Percentiles rank a stretch among this genome's conserved stretches.
These are phyloP conservation scores for Chalcis sispes DNA, from an alignment of 2,888 invertebrate species.

Conservation along the genomic window DNA sequence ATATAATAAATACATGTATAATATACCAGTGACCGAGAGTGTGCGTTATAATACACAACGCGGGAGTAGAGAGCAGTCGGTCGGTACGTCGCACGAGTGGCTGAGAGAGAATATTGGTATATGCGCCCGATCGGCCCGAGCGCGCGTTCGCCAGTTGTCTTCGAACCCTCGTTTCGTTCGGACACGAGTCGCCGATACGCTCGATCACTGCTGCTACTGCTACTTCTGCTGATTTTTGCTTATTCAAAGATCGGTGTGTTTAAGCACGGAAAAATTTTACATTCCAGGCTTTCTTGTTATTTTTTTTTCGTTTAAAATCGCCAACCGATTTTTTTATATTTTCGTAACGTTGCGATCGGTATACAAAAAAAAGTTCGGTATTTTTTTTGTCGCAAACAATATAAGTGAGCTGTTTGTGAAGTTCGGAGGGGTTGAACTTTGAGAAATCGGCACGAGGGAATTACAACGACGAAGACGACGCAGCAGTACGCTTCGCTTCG, in stretches of 20 bases:
- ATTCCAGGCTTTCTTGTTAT: too few relatives aligned
- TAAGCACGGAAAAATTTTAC: too few relatives aligned
- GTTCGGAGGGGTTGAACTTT: conserved; percentile 10
- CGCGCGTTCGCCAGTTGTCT: conserved; percentile 69
- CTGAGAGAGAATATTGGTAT: conserved; percentile 58
- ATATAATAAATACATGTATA: too few relatives aligned
- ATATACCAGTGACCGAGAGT: too few relatives aligned
- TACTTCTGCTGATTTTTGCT: too few relatives aligned
- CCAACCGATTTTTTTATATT: too few relatives aligned
- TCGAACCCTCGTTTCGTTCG: conserved; percentile 73
- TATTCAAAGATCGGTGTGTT: too few relatives aligned
- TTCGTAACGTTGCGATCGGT: too few relatives aligned
- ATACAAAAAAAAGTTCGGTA: neutral
- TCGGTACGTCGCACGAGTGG: conserved; percentile 55
- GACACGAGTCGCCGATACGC: conserved; percentile 64
- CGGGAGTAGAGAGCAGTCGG: conserved; percentile 30
- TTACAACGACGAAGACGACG: conserved; percentile 9
- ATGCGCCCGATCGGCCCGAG: conserved; percentile 57
- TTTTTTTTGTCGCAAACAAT: neutral
- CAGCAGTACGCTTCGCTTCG: conserved; percentile 4
- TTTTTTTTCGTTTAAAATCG: too few relatives aligned
- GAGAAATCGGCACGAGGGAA: neutral
- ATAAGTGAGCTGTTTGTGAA: conserved; percentile 32
- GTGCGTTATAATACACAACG: conserved; percentile 9
- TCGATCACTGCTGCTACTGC: too few relatives aligned